phyloP scores from a whole-genome alignment of 2,113 vertebrate species.

The Varanus komodoensis region DNA sequence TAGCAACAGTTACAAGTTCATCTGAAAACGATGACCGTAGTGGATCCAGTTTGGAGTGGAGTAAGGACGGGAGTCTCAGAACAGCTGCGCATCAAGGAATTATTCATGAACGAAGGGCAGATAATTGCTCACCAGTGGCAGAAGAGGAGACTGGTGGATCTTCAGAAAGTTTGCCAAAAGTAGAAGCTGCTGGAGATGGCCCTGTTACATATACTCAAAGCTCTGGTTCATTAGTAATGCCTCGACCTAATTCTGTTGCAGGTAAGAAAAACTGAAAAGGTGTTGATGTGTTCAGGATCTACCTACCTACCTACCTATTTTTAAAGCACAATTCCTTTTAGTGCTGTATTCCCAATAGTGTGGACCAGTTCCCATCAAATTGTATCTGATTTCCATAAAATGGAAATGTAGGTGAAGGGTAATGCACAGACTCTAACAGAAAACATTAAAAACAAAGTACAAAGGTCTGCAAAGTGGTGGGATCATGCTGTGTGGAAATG shows the following conservation, averaged over 20 bases:
- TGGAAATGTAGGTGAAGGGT: neutral
- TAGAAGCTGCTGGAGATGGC: conserved; percentile 83
- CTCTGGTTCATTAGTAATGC: conserved; percentile 91
- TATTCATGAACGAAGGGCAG: conserved; percentile 84
- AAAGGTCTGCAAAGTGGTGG: neutral
- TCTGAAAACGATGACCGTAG: conserved; percentile 98
- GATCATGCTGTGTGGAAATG: neutral
- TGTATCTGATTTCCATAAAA: neutral
- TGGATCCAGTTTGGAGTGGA: conserved; percentile 98
- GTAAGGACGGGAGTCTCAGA: conserved; percentile 91
- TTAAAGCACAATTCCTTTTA: neutral
- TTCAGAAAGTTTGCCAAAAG: conserved; percentile 78
- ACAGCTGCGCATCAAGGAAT: conserved; percentile 85
- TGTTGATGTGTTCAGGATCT: neutral
- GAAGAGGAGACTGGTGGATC: conserved; percentile 87
- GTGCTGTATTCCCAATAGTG: neutral
- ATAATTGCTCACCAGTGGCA: conserved; percentile 95
- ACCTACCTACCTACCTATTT: neutral
- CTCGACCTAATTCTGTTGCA: conserved; percentile 98
- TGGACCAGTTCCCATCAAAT: neutral
- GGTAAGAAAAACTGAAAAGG: conserved; percentile 80
- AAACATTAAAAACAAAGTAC: neutral
- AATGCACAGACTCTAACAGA: neutral
- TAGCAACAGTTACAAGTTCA: conserved; percentile 98
- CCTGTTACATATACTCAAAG: conserved; percentile 84